Base-by-base conservation (phyloP, 2,113 vertebrate species). In the Zosterops lateralis region DNA sequence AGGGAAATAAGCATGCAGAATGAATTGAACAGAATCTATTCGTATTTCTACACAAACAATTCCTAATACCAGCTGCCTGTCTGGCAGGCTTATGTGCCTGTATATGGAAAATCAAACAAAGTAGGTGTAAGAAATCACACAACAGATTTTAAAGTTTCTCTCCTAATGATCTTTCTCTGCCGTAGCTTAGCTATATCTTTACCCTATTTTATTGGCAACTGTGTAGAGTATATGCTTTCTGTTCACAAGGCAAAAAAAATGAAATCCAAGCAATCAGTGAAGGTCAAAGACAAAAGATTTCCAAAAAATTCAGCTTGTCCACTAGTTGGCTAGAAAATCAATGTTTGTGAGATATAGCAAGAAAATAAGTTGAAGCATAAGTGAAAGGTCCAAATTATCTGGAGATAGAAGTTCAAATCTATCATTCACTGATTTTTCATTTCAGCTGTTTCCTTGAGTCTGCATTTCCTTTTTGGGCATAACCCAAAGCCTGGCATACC, bases 31-130 rank as follows among this genome's bases (percentile, higher is more conserved):
- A 64, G 29, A 47, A 70, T 47, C 62, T 90, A 25, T 93, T 91
- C 71, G 18, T 53, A 62, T 68, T 92, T 92, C 60, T 29, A 80
- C 29, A n/a, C 42, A 85, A 77, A 86, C 36, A 78, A 81, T 62
- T 81, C 40, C 18, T 86, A 79, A 73, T 20, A 79, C 25, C 61
- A 77, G 6, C 24, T 70, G 44, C 10, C 31, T 70, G 17, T 53
- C 66, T 93, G 65, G 47, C 58, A 85, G 50, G 70, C 8, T 38
- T 83, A 17, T 26, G 7, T 48, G 44, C 28, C 61, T 89, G 20
- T 79, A 29, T 51, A 76, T 18, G n/a, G 15, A 86, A 90, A 85
- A 90, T 29, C n/a, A 77, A 50, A 60, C 18, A 42, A 38, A 81
- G 26, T 48, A 74, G 44, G 44, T 86, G 56, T 85, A 38, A 84